Base-by-base conservation (phyloP, 2,113 vertebrate species). In the Eulacestoma nigropectus region DNA sequence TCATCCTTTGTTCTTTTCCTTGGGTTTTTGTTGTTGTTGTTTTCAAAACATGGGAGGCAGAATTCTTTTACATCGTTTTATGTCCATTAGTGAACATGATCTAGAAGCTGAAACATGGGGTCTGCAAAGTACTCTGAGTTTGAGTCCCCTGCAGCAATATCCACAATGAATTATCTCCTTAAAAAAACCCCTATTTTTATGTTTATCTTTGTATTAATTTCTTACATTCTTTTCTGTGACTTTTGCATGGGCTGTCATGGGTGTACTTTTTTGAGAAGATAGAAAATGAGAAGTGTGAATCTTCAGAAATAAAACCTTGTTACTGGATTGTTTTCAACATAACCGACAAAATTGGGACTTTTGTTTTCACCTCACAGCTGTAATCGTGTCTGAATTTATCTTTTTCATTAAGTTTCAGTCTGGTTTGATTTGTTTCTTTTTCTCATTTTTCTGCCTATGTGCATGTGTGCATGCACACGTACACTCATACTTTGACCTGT, bases 301-400 rank as follows among this genome's bases (percentile, higher is more conserved):
- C 52, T 85, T 79, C 30, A 39, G 35, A 88, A 92, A 67, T 32
- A 78, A 77, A 90, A 75, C 47, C 74, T 85, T 64, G 9, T 89
- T 65, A 90, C 46, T 47, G 7, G 22, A 52, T 80, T n/a, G 4
- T 89, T 91, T 69, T 81, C 75, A 16, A 37, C n/a, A n/a, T 78
- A 94, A 86, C 73, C 52, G 26, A 32, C 42, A 74, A 87, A 86
- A 94, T 23, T 75, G 44, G 16, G 35, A 52, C 75, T 84, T 94
- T 30, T 3, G 6, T 91, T 93, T 90, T 75, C 35, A 1, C 52
- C 85, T 95, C 88, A 93, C 90, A 91, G 68, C 52, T 92, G 60
- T 80, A 88, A 94, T 92, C 8, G 0, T 81, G 72, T 68, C 56
- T 89, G 93, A 96, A 93, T 95, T 90, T 84, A 92, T 94, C 29